Base-by-base conservation (phyloP, 2,888 invertebrate species). In the Eupithecia dodoneata region DNA sequence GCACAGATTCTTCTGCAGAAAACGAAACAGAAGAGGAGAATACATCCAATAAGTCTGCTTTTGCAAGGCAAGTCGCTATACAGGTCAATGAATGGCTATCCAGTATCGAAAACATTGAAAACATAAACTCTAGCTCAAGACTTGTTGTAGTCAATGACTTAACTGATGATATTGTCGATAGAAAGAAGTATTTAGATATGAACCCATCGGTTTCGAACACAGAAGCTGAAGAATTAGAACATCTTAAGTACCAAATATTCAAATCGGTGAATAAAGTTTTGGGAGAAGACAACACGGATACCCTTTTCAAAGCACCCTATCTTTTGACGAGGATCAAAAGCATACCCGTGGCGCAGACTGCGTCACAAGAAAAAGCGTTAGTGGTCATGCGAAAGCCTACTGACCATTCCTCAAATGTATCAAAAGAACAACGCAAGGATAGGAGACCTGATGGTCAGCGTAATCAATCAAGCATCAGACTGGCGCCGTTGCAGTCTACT, bases 221-320 rank as follows among this genome's bases (percentile, higher is more conserved):
- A 15, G 84, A 88, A 0, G 79, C 81, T 78, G 87, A 88, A 52
- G 93, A 93, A 79, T 74, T 93, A 52, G 91, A 92, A 79, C 83
- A 90, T 83, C 85, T 94, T 18, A 92, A 90, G 76, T 93, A 90
- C 85, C 92, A 91, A 59, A 91, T 94, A 81, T 93, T 90, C 79
- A 93, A 93, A 88, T 92, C 91, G 90, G 85, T 92, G 3, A 89
- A 89, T 75, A 92, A 90, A 79, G 80, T 92, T n/a, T 84, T 86
- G 2, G 88, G 87, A 1, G 88, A 88, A 74, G 81, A 89, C 42
- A 87, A 89, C 74, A 83, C 83, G 42, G 84, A 87, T 73, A 86
- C 87, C 2, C 81, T 91, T 70, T 79, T 85, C 30, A 81, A 87
- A 67, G 92, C 91, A 5, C 79, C 85, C 2, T 87, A 88, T 3